Evolutionary conservation across 1,140 invertebrate genomes (phyloP), one percentile per base, ranked within the genome.

Genomic region (Antheraea pernyi): DNA sequence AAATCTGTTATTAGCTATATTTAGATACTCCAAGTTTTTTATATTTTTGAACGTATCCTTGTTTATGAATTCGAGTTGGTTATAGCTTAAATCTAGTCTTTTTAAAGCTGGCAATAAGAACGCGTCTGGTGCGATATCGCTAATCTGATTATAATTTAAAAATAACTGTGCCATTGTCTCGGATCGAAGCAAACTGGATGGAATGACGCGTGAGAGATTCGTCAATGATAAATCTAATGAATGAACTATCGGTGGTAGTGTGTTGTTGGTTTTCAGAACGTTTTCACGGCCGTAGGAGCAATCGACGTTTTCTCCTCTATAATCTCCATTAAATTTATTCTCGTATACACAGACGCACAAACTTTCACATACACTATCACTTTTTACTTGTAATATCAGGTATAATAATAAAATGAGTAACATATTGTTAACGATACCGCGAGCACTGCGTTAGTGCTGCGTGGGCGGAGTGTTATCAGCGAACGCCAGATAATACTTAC

Each of bases 1-100:
- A 19, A 94, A 91, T 76, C 80, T 83, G 74, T 94, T 94, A 67
- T 92, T 91, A 5, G 93, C 85, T 42, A 94, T 81, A 80, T 94
- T 94, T 18, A 94, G 78, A 80, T 89, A 89, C 72, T 93, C 83
- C 59, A 94, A 78, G 66, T 92, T 90, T 0, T 77, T 79, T 7
- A 94, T 70, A 42, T 81, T 76, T 67, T 85, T 83, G 71, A 94
- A 94, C 0, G 91, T 78, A 30, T 89, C 89, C 77, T 75, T 74
- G 66, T 92, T 81, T 42, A 94, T 76, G n/a, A 68, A 80, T 67
- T 88, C 81, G 19, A 94, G 71, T 70, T 81, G 65, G 78, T 94
- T 94, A 59, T 91, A 75, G 61, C 89, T 94, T 59, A 94, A 84
- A 84, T 94, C 93, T 64, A 94, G 79, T 59, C 90, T 81, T 79